Evolutionary conservation across 2,113 vertebrate genomes (phyloP), one percentile per base, ranked within the genome.

Genomic region (Marmota monax): DNA sequence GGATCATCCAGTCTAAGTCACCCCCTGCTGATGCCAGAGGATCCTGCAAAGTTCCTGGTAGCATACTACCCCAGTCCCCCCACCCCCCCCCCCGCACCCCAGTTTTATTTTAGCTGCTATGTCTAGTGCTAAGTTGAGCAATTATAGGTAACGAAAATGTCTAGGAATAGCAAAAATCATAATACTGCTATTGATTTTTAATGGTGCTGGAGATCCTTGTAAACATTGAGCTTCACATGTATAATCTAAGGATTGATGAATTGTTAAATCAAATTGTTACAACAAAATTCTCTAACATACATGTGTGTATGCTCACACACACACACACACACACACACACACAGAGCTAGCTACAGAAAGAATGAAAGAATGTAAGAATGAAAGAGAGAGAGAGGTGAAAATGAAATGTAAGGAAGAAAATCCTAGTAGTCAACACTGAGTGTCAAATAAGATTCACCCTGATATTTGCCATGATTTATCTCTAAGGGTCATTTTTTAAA

Each of bases 401-500:
- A 84, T 39, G 23, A 73, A 96, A 80, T 92, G 23, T 72, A 58
- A 90, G 69, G n/a, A 91, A 23, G 58, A 91, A 95, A 93, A 77
- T 70, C 65, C 83, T 79, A 39, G 34, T 72, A 77, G 42, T 96
- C 76, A 95, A 86, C 72, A 84, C 23, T 87, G 39, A 90, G 79
- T 95, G 51, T 96, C 84, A 91, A 89, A 90, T 58, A 89, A 37
- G 25, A 48, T 29, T 90, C 84, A 93, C 17, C 42, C 61, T 93
- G 58, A 37, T 92, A 93, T 93, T 88, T 84, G 3, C 77, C 87
- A 80, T n/a, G 16, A 9, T 88, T 93, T 90, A 92, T 74, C 78
- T 88, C 78, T 73, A 95, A 84, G 48, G 53, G n/a, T 56, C 70
- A 79, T 67, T 92, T 84, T 97, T 70, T 18, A 45, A 83, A 96